Base-by-base conservation (phyloP, 2,113 vertebrate species). In the Podocnemis expansa region DNA sequence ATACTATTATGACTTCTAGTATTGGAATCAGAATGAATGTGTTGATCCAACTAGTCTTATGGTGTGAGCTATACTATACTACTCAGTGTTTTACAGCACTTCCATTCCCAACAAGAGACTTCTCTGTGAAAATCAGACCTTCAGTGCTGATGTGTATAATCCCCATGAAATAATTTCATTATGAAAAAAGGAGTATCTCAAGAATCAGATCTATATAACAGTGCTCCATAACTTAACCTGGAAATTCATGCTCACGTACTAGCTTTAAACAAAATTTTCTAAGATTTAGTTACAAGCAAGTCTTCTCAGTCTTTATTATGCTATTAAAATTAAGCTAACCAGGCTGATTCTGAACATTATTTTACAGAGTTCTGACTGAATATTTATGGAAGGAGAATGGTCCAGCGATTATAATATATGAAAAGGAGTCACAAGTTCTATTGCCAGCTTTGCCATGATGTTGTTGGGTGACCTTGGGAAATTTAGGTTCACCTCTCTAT, bases 41-140 rank as follows among this genome's bases (percentile, higher is more conserved):
- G 0, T 25, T 1, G 73, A 5, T 43, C 91, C 2, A 3, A 67
- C 70, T 6, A 17, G 67, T 31, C 90, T 80, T 45, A 22, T 3
- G 5, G 1, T 34, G 93, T 85, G 92, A 93, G 95, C 0, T 3
- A 11, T 14, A 16, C 84, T 93, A 92, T 54, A 87, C 56, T 10
- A 89, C 4, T 1, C 0, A 90, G 91, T 60, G 43, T 85, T 88
- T 94, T 88, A 89, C 96, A 91, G 88, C 81, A 90, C 93, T 92
- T 89, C 94, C 80, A n/a, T 54, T 86, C 93, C 24, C 88, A 89
- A 94, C 82, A 56, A 87, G 89, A 88, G 81, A 78, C 2, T 70
- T 5, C 8, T 0, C 38, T 29, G 27, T 89, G 88, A 80, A 87
- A 83, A 91, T 38, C 73, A 79, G 76, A 58, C 2, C 82, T 13